Evolutionary conservation across 2,888 invertebrate species (phyloP).

Genomic region (Tiphia femorata): DNA sequence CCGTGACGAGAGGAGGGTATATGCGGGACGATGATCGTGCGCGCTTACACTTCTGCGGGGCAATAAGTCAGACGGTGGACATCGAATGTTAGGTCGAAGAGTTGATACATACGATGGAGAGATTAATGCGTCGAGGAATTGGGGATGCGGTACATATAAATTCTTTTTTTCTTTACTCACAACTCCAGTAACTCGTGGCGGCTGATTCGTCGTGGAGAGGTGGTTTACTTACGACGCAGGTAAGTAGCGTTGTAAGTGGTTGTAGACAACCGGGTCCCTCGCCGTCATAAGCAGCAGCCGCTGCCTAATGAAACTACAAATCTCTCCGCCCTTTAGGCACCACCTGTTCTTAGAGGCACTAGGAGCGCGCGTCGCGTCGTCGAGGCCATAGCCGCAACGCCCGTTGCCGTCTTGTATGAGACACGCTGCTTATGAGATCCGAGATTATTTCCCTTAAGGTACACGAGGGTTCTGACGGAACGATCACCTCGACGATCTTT

Average conservation of each 20-base stretch:
- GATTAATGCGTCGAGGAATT: too few relatives aligned
- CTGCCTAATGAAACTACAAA: constrained; percentile 69
- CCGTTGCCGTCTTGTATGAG: constrained; percentile 54
- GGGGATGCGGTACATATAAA: too few relatives aligned
- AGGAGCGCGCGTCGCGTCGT: too few relatives aligned
- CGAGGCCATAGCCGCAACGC: constrained; percentile 46
- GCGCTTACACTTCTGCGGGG: too few relatives aligned
- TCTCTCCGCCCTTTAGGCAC: constrained; percentile 64
- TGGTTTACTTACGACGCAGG: constrained; percentile 62
- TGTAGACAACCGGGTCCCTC: constrained; percentile 65
- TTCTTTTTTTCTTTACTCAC: too few relatives aligned
- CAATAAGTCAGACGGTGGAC: too few relatives aligned
- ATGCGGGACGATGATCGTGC: too few relatives aligned
- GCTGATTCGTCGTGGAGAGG: constrained; percentile 24
- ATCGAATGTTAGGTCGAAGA: too few relatives aligned
- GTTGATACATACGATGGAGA: too few relatives aligned
- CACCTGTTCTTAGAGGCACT: constrained; percentile 66
- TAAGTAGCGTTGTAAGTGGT: constrained; percentile 68
- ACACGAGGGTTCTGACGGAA: too few relatives aligned
- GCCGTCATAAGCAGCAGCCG: constrained; percentile 67
- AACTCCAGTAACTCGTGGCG: constrained; percentile 8
- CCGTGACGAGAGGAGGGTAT: too few relatives aligned
- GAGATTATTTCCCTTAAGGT: constrained; percentile 53
- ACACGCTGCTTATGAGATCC: constrained; percentile 55
- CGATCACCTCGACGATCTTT: too few relatives aligned